Conservation (phyloP, 2,888 invertebrate species). For the Molorchus minor region DNA sequence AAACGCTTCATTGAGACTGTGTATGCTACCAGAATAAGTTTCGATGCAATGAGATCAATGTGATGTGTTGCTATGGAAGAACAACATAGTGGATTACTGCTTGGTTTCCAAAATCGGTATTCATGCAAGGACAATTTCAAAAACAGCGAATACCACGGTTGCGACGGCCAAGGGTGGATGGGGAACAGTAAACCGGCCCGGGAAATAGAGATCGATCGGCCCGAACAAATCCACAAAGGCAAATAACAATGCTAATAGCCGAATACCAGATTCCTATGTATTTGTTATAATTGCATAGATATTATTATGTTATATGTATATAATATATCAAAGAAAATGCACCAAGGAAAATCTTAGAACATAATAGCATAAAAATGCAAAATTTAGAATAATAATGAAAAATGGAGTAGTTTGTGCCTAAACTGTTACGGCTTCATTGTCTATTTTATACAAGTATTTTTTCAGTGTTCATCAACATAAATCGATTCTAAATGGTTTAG, state of each 20-base stretch:
- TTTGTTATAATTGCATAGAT: too few species aligned
- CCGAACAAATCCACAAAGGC: too few species aligned
- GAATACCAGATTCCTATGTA: too few species aligned
- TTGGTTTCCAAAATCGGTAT: background rate
- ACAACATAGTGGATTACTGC: background rate
- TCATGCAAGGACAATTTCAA: background rate
- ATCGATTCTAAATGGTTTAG: slow-evolving; percentile 25
- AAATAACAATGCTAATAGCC: too few species aligned
- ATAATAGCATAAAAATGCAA: too few species aligned
- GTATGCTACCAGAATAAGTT: slow-evolving; percentile 7
- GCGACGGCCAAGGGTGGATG: slow-evolving; percentile 10
- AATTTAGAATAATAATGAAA: too few species aligned
- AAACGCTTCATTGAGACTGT: background rate
- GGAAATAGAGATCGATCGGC: too few species aligned
- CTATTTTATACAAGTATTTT: slow-evolving; percentile 37
- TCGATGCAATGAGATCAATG: background rate
- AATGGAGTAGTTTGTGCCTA: too few species aligned
- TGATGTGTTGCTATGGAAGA: background rate
- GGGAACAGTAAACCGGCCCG: too few species aligned
- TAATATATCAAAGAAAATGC: too few species aligned
- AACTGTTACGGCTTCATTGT: slow-evolving; percentile 43
- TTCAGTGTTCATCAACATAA: slow-evolving; percentile 44
- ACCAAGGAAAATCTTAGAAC: too few species aligned
- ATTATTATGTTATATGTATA: too few species aligned
- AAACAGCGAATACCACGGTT: slow-evolving; percentile 11